These are phyloP conservation scores for Drosophila macrospina DNA, from an alignment of 2,888 invertebrate genomes.

Conservation along the genomic window DNA sequence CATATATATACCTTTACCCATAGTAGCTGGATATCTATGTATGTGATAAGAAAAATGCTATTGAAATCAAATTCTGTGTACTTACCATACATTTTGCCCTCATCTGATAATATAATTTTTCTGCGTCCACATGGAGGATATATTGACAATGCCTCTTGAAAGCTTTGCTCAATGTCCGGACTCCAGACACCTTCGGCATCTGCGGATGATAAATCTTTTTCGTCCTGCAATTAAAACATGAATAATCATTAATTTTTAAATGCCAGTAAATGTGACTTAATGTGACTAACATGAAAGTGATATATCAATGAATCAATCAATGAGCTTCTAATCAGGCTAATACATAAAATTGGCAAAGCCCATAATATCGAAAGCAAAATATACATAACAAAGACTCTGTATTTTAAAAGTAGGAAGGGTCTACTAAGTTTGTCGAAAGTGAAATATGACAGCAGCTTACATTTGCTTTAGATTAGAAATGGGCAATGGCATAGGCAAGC, in stretches of 20 bases:
- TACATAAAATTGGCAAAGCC: too few species aligned
- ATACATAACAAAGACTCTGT: too few species aligned
- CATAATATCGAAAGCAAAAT: too few species aligned
- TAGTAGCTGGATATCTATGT: background rate
- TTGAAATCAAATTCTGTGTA: constrained; percentile 74
- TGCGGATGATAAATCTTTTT: constrained; percentile 96
- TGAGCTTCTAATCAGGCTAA: too few species aligned
- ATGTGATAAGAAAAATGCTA: background rate
- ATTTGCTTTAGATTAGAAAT: too few species aligned
- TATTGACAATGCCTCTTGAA: constrained; percentile 99
- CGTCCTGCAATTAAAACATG: constrained; percentile 86
- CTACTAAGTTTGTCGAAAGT: too few species aligned
- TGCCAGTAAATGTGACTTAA: background rate
- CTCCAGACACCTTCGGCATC: constrained; percentile 99
- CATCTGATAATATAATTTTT: constrained; percentile 99
- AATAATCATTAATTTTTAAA: constrained; percentile 1
- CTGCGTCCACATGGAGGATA: constrained; percentile 99
- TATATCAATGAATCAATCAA: too few species aligned
- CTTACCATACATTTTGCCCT: constrained; percentile 99
- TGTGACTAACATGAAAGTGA: too few species aligned
- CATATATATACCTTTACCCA: background rate
- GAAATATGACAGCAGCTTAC: too few species aligned
- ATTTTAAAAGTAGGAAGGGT: too few species aligned
- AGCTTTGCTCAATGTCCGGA: constrained; percentile 99
- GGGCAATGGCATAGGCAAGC: too few species aligned